Evolutionary conservation across 1,140 invertebrate genomes (phyloP).

Genomic region (Batillaria attramentaria): DNA sequence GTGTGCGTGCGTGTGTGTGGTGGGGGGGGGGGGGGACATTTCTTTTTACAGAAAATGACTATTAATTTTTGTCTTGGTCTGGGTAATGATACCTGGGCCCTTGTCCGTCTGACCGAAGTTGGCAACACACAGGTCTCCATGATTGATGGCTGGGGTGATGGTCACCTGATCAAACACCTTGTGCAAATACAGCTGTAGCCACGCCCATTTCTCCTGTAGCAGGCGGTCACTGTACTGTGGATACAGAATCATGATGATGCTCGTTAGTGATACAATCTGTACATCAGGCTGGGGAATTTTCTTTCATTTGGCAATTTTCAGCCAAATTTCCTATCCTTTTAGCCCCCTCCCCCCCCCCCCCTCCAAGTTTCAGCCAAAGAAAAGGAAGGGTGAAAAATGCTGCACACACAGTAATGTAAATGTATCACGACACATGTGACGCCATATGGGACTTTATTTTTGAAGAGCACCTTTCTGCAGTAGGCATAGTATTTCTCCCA

Average conservation of each 20-base stretch:
- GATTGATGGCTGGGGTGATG: constrained; percentile 25
- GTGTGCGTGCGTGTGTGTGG: too few species aligned
- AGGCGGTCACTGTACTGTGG: constrained; percentile 22
- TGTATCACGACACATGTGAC: not conserved
- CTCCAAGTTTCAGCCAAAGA: too few species aligned
- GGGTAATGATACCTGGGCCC: constrained; percentile 32
- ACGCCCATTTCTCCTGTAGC: constrained; percentile 25
- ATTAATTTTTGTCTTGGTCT: too few species aligned
- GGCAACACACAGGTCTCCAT: constrained; percentile 33
- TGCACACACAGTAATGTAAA: not conserved
- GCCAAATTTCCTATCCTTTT: not conserved
- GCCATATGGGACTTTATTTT: too few species aligned
- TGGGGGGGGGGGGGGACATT: too few species aligned
- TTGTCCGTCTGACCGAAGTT: constrained; percentile 36
- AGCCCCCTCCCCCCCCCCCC: too few species aligned
- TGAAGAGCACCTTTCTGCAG: too few species aligned
- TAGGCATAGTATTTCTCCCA: too few species aligned
- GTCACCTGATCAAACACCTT: constrained; percentile 30
- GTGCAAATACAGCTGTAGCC: constrained; percentile 20
- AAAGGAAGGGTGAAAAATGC: not conserved
- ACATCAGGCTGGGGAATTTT: not conserved
- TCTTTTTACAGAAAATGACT: too few species aligned
- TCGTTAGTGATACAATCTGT: not conserved
- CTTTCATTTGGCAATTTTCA: not conserved
- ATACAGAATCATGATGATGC: too few species aligned